Base-by-base conservation (phyloP, 2,113 vertebrate species). In the Atlantisia rogersi region DNA sequence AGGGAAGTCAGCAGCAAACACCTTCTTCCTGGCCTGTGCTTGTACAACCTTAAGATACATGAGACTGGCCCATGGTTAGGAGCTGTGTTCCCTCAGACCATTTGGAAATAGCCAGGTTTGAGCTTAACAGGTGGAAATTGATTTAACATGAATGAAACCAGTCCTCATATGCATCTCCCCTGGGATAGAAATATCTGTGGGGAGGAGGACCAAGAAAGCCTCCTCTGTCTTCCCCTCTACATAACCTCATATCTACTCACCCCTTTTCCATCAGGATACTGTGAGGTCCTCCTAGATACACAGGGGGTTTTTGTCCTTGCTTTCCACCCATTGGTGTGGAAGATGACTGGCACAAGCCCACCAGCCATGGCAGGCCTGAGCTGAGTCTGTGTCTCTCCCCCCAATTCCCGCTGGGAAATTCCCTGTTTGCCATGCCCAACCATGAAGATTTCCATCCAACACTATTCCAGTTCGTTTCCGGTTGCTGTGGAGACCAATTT, bases 401-500 rank as follows among this genome's bases (percentile, higher is more conserved):
- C 37, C 80, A 46, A 17, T 44, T 58, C 31, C 29, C 7, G 7
- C 58, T 71, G 24, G 8, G 55, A 90, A 78, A 79, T 71, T 71
- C 65, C 40, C 93, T 12, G 0, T 50, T 76, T 0, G 0, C 48
- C 65, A 5, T 76, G 70, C 62, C 67, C 53, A 84, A 63, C 58
- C 65, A 21, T 22, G 65, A 87, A 92, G 73, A 83, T 91, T 94
- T 94, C 79, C 59, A 74, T 76, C 78, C 2, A 5, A 63, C 40
- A 14, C 86, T 92, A 80, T 94, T 94, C 92, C 80, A 64, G 44
- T 79, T 95, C 68, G 0, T 76, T 86, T 97, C 83, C 8, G 58
- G 86, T 97, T 92, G 96, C 94, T 94, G 94, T 97, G 86, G 93
- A 96, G 92, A 97, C 94, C 58, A 86, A 84, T 81, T 94, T 95